Evolutionary conservation across 2,113 vertebrate species (phyloP).

Genomic region (Larimichthys crocea): DNA sequence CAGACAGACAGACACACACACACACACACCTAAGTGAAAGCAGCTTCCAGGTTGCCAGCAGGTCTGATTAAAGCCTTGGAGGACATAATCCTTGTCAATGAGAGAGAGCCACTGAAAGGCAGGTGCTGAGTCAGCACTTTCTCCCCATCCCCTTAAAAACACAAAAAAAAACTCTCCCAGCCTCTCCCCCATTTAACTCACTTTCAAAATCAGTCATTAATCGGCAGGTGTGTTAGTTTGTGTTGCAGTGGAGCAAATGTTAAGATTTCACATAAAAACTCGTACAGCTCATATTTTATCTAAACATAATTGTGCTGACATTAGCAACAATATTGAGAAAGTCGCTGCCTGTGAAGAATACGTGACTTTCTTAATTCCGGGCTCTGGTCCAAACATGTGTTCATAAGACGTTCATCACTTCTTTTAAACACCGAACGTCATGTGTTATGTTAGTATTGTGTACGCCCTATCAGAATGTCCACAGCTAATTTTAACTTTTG

Average conservation of each 20-base stretch:
- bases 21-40: background rate
- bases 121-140: slow-evolving; percentile 34
- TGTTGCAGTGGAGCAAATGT: background rate
- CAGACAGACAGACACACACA: too few relatives aligned
- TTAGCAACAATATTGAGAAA: background rate
- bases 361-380: background rate
- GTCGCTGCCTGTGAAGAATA: background rate
- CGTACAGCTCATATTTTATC: background rate
- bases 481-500: background rate
- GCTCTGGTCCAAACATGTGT: background rate
- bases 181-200: background rate
- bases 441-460: background rate
- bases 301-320: background rate
- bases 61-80: slow-evolving; percentile 47
- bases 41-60: slow-evolving; percentile 21
- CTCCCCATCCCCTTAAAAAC: slow-evolving; percentile 1
- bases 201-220: background rate
- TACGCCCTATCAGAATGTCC: background rate
- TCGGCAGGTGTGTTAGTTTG: background rate
- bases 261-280: background rate
- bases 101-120: background rate
- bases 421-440: background rate
- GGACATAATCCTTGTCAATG: slow-evolving; percentile 20
- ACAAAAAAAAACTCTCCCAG: slow-evolving; percentile 15
- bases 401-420: background rate